Evolutionary conservation across 2,797 vertebrate genomes (phyloP), one percentile per base, ranked within the genome.

Genomic region (Limnodromus scolopaceus): DNA sequence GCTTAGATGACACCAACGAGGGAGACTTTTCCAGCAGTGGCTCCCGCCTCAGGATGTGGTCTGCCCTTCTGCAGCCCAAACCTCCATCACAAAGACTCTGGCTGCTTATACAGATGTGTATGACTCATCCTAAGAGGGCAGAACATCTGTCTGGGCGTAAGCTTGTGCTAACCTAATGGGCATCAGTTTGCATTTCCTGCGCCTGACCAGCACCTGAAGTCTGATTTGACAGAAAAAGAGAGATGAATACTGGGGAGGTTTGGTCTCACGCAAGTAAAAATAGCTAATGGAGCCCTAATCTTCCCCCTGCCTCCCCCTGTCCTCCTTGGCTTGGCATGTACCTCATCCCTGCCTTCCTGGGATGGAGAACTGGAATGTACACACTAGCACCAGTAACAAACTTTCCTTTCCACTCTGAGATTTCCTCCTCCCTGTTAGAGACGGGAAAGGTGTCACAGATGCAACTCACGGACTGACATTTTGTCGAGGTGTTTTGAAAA

Each of bases 31-130:
- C 45, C 24, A 18, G 68, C 60, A 49, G 65, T 9, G 16, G 43
- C 74, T 94, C 89, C 61, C 78, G 20, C 30, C 79, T 16, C 92
- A 68, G 86, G 79, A 84, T 86, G 91, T 15, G 72, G 83, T 86
- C 80, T 79, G 91, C 61, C 84, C 82, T 48, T 36, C 69, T n/a
- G 74, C 74, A 54, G 58, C 3, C 41, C 48, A 6, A 45, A 3
- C 71, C 93, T 36, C 24, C 5, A 57, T 32, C 93, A 68, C 74
- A 64, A 11, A 76, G 30, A 3, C 68, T 74, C 48, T 22, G 32
- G 65, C 75, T 76, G 83, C 95, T 79, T 45, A 13, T 28, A 77
- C 93, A 94, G 91, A 94, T 92, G 95, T 58, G 93, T 0, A 3
- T 16, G 11, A 36, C 69, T 81, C 88, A 45, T 60, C 74, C 3